Evolutionary conservation across 2,113 vertebrate species (phyloP).

Genomic region (Columba livia): DNA sequence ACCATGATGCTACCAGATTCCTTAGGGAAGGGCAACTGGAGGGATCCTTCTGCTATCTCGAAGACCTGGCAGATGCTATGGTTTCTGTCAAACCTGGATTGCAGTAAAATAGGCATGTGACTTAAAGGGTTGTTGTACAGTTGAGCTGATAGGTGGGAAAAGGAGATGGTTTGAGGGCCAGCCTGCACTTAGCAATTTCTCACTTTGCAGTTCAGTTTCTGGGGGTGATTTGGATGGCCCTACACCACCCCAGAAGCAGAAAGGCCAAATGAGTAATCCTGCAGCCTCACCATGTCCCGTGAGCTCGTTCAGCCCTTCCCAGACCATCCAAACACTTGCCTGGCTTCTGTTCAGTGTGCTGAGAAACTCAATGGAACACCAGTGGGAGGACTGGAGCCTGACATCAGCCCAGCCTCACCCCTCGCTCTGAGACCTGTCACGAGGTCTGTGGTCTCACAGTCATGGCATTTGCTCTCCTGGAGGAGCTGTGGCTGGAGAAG

Average conservation of each 20-base stretch:
- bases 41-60: background rate
- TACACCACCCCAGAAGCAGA: background rate
- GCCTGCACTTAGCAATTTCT: background rate
- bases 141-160: background rate
- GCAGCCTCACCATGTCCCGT: background rate
- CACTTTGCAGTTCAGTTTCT: background rate
- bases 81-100: background rate
- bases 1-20: background rate
- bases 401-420: constrained; percentile 18
- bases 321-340: background rate
- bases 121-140: background rate
- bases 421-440: background rate
- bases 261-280: constrained; percentile 29
- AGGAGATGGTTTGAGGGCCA: background rate
- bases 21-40: background rate
- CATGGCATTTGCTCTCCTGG: background rate
- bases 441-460: background rate
- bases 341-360: background rate
- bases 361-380: background rate
- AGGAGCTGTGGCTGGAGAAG: background rate
- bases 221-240: background rate
- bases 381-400: background rate
- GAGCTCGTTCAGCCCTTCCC: background rate
- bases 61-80: background rate
- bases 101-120: background rate